Conservation (phyloP, 2,113 vertebrate species). For the Cephalopholis sonnerati region DNA sequence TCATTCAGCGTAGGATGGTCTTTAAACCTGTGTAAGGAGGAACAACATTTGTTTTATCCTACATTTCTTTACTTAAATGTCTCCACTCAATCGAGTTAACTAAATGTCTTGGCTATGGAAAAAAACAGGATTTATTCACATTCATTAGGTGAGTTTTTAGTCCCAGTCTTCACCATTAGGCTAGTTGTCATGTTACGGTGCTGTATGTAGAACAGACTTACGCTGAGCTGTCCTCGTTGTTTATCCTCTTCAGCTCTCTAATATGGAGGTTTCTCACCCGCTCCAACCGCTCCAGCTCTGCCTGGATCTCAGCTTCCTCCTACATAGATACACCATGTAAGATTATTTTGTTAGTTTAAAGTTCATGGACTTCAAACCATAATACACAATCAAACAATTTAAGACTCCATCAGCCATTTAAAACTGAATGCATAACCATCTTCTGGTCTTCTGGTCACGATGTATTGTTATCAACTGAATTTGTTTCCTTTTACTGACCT, state of each 20-base stretch:
- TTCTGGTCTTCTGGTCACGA: not conserved
- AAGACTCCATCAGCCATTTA: not conserved
- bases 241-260: slow-evolving; percentile 99
- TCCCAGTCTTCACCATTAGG: not conserved
- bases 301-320: slow-evolving; percentile 99
- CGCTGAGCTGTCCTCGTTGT: slow-evolving; percentile 99
- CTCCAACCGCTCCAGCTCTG: slow-evolving; percentile 96
- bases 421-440: not conserved
- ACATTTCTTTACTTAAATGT: not conserved
- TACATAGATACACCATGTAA: slow-evolving; percentile 54
- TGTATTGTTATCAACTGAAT: not conserved
- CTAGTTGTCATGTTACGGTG: not conserved
- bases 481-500: slow-evolving; percentile 82
- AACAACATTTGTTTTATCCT: not conserved
- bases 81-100: too few relatives aligned
- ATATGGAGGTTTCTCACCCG: slow-evolving; percentile 99
- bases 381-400: not conserved
- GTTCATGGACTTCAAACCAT: not conserved
- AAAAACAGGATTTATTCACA: not conserved
- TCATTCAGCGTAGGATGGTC: slow-evolving; percentile 99
- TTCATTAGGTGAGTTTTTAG: not conserved
- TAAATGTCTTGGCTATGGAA: not conserved
- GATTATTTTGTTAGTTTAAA: not conserved
- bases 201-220: slow-evolving; percentile 67
- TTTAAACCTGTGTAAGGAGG: slow-evolving; percentile 90